Conservation (phyloP, 2,888 invertebrate genomes). For the Isotomurus palustris region DNA sequence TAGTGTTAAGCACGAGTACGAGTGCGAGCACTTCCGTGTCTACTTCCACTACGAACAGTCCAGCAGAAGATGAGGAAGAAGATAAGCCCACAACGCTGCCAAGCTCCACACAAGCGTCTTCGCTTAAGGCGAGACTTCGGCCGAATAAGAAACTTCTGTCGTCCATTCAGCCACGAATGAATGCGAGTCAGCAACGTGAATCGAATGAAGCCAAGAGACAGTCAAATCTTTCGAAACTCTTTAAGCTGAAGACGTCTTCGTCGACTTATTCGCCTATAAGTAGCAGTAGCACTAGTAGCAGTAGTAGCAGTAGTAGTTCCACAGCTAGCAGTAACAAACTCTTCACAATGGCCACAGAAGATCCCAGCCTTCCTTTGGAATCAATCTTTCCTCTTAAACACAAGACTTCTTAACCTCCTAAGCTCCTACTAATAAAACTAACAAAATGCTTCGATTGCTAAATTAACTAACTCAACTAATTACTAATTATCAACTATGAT, state of each 20-base stretch:
- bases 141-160: constrained; percentile 14
- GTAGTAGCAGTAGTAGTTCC: not conserved
- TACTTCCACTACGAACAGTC: not conserved
- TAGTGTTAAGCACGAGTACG: not conserved
- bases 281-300: constrained; percentile 2
- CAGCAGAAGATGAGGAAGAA: constrained; percentile 1
- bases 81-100: constrained; percentile 5
- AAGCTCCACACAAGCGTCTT: not conserved
- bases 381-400: constrained; percentile 79
- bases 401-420: too few relatives aligned
- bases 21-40: constrained; percentile 1
- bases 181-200: not conserved
- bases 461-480: too few relatives aligned
- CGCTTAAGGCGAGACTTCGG: constrained; percentile 18
- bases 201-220: not conserved
- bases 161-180: constrained; percentile 9
- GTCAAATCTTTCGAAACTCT: constrained; percentile 1
- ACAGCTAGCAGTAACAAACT: constrained; percentile 22
- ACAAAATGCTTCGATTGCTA: too few relatives aligned
- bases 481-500: too few relatives aligned
- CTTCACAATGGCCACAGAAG: constrained; percentile 71
- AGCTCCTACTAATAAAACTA: too few relatives aligned
- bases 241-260: constrained; percentile 3
- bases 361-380: constrained; percentile 73
- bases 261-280: constrained; percentile 8